phyloP scores from a whole-genome alignment of 2,888 invertebrate species.

The Apomyelois bistriatella region DNA sequence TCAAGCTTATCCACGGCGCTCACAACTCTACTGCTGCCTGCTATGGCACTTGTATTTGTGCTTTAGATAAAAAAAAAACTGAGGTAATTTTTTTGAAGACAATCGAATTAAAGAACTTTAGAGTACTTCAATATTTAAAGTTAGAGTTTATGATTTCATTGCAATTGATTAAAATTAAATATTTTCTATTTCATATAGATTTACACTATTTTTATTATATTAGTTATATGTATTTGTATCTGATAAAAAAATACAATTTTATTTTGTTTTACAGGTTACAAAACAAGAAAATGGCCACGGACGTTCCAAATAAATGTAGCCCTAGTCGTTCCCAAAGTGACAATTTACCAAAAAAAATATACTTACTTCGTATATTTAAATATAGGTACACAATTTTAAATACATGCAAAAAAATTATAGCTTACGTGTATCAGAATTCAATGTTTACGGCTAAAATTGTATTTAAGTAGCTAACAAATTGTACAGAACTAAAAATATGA shows the following conservation, averaged over 20 bases:
- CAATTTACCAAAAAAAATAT: conserved; percentile 11
- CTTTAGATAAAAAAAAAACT: conserved; percentile 28
- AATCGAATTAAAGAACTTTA: no score
- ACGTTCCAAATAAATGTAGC: not conserved
- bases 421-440: conserved; percentile 36
- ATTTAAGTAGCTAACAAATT: conserved; percentile 37
- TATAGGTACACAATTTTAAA: conserved; percentile 27
- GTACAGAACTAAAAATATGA: conserved; percentile 43
- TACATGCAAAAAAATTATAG: conserved; percentile 34
- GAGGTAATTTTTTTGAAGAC: no score
- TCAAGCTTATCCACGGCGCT: conserved; percentile 42
- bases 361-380: not conserved
- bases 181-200: no score
- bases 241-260: no score
- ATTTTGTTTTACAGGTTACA: conserved; percentile 9
- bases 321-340: conserved; percentile 20
- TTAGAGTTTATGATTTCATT: no score
- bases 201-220: no score
- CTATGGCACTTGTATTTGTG: conserved; percentile 45
- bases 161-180: no score
- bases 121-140: no score
- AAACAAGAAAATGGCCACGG: not conserved
- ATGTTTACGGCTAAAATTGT: conserved; percentile 30
- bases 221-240: no score
- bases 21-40: conserved; percentile 44